Percentiles rank a stretch among this genome's conserved stretches.
These are phyloP conservation scores for Pseudomugil tenellus DNA, from an alignment of 2,797 vertebrate species.

Conservation along the genomic window DNA sequence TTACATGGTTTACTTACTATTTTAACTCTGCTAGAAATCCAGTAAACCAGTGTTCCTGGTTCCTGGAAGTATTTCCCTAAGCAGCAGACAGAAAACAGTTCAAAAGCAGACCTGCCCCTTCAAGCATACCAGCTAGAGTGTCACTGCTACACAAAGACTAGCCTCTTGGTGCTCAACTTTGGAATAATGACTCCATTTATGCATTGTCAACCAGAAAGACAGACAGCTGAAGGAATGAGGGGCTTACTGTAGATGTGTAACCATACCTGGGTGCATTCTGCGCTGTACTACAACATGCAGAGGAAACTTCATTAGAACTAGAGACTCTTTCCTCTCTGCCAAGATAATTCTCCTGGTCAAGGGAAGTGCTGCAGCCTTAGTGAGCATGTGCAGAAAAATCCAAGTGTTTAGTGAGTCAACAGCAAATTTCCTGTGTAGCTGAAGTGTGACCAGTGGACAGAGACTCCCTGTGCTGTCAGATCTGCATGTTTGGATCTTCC, in stretches of 20 bases:
- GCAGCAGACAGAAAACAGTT: background rate
- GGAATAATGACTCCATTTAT: background rate
- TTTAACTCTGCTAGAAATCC: background rate
- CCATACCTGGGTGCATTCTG: slow-evolving; percentile 21
- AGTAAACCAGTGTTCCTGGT: background rate
- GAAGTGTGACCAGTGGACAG: slow-evolving; percentile 2
- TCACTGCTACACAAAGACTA: slow-evolving; percentile 1
- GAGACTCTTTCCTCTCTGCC: slow-evolving; percentile 28
- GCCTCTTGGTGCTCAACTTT: background rate
- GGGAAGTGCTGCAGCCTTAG: slow-evolving; percentile 40
- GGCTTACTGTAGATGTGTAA: background rate
- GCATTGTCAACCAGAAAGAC: background rate
- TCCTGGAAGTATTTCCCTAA: slow-evolving; percentile 2
- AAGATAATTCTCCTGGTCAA: slow-evolving; percentile 26
- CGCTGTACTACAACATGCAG: slow-evolving; percentile 51
- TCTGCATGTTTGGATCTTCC: background rate
- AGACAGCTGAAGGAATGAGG: slow-evolving; percentile 3
- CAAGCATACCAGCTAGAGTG: background rate
- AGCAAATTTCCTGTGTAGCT: background rate
- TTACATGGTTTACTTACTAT: background rate
- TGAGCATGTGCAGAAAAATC: slow-evolving; percentile 28
- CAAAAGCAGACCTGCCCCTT: background rate
- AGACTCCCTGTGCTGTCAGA: background rate
- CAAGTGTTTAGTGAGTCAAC: slow-evolving; percentile 4
- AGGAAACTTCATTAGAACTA: slow-evolving; percentile 47